phyloP scores from a whole-genome alignment of 92 coral and sea anemone species.

The Heliopora coerulea region DNA sequence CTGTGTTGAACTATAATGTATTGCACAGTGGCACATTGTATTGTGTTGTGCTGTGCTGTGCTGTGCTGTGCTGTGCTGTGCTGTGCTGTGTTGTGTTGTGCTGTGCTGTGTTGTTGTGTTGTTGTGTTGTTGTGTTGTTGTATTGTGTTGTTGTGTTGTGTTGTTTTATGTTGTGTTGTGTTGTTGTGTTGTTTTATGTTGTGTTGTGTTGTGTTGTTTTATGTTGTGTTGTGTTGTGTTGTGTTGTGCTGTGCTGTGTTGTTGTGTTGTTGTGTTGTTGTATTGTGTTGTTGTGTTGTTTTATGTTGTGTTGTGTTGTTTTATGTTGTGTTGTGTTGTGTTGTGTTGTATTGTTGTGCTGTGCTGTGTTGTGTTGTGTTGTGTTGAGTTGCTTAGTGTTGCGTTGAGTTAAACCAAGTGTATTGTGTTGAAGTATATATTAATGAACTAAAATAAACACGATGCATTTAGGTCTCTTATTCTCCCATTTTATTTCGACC shows the following conservation, averaged over 20 bases:
- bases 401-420: not conserved
- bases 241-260: too few relatives aligned
- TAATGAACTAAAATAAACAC: too few relatives aligned
- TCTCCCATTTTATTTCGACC: not conserved
- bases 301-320: too few relatives aligned
- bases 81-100: conserved; percentile 21
- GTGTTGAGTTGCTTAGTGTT: too few relatives aligned
- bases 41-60: conserved; percentile 18
- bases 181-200: too few relatives aligned
- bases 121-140: not conserved
- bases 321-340: not conserved
- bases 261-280: not conserved
- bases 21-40: not conserved
- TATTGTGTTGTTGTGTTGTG: not conserved
- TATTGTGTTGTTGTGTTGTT: too few relatives aligned
- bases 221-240: not conserved
- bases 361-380: not conserved
- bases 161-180: too few relatives aligned
- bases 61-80: conserved; percentile 21
- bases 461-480: not conserved
- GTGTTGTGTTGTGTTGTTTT: not conserved
- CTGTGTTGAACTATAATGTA: conserved; percentile 3
- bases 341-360: too few relatives aligned
- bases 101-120: conserved; percentile 3
- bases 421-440: too few relatives aligned